These are phyloP conservation scores for Lethrus apterus DNA, from an alignment of 1,140 invertebrate species.

Conservation along the genomic window DNA sequence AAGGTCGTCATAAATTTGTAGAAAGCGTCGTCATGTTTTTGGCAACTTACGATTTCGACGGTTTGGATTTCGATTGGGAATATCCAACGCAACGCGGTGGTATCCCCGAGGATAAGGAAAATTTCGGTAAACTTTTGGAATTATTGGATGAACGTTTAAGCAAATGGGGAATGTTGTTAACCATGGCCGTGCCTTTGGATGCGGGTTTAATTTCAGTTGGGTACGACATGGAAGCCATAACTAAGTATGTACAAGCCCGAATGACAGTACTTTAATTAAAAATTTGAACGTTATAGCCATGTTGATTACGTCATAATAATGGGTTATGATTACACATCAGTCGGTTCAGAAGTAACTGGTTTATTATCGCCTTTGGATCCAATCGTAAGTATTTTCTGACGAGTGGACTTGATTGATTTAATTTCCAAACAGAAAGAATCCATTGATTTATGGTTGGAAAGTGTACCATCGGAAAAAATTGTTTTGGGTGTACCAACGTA, in stretches of 20 bases:
- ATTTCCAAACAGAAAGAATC: not conserved
- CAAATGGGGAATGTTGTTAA: not conserved
- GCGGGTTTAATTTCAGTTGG: not conserved
- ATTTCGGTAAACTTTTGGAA: constrained; percentile 38
- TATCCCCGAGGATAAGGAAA: constrained; percentile 37
- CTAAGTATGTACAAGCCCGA: not conserved
- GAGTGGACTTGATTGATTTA: too few species aligned
- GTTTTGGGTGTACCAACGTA: constrained; percentile 57
- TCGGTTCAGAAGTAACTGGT: not conserved
- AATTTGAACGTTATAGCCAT: not conserved
- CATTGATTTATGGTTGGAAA: constrained; percentile 2
- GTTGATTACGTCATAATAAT: constrained; percentile 6
- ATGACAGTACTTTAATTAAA: not conserved
- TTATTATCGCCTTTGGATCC: not conserved
- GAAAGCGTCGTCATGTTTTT: constrained; percentile 42
- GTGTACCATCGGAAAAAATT: constrained; percentile 46
- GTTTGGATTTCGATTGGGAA: constrained; percentile 56
- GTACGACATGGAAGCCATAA: not conserved
- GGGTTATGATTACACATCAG: constrained; percentile 4
- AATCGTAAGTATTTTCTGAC: not conserved
- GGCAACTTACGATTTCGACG: constrained; percentile 46
- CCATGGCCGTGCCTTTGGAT: not conserved
- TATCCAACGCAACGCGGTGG: constrained; percentile 46
- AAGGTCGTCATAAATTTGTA: too few species aligned
- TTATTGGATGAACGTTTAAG: constrained; percentile 31